phyloP scores from a whole-genome alignment of 2,113 vertebrate species.

The Macrotus californicus region DNA sequence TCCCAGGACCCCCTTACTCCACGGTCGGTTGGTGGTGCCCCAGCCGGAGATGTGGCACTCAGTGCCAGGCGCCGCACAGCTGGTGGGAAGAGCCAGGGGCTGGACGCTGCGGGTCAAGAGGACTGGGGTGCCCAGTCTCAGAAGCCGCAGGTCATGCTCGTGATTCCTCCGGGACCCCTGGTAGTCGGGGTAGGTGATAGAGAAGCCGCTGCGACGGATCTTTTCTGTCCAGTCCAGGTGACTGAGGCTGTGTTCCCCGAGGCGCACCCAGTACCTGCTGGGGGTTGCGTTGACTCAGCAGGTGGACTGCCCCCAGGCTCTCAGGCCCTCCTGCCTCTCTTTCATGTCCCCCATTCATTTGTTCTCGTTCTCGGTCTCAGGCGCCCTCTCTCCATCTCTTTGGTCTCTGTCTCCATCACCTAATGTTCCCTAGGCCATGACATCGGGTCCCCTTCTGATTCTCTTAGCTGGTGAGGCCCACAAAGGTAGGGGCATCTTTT shows the following conservation, averaged over 20 bases:
- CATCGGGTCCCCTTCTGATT: background rate
- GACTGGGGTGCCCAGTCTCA: conserved; percentile 76
- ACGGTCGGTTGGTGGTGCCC: conserved; percentile 71
- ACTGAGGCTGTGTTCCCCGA: conserved; percentile 70
- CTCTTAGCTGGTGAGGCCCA: background rate
- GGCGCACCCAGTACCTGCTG: conserved; percentile 60
- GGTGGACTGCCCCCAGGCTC: no score
- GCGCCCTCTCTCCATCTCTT: background rate
- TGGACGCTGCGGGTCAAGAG: conserved; percentile 77
- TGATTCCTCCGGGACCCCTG: conserved; percentile 63
- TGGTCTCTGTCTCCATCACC: background rate
- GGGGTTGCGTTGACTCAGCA: accelerated
- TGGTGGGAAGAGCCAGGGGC: conserved; percentile 80
- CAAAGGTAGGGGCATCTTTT: accelerated
- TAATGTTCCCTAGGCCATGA: accelerated
- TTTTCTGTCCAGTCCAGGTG: conserved; percentile 83
- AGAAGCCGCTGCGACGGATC: conserved; percentile 76
- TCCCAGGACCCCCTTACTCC: conserved; percentile 37
- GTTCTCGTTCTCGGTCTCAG: accelerated
- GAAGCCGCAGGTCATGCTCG: conserved; percentile 85
- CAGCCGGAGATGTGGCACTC: conserved; percentile 83
- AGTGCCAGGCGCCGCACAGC: conserved; percentile 75
- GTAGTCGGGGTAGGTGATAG: conserved; percentile 80
- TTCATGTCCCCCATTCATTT: background rate
- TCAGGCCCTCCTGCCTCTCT: background rate